Conservation (phyloP, 2,113 vertebrate genomes). For the Neolamprologus sp. region DNA sequence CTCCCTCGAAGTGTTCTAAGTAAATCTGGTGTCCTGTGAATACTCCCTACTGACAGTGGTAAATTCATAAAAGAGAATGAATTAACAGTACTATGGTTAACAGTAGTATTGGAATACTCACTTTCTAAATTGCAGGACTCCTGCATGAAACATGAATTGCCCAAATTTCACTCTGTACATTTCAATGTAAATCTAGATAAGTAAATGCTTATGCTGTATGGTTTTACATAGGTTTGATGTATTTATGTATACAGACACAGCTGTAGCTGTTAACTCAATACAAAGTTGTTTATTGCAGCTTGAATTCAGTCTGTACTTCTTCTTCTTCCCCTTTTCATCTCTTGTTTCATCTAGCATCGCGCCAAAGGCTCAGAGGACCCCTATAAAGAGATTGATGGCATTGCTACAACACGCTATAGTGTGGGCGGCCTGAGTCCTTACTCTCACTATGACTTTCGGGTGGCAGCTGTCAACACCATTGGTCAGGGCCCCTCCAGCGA, state of each 20-base stretch:
- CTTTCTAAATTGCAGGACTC: not conserved
- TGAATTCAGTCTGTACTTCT: not conserved
- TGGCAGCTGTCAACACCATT: constrained; percentile 95
- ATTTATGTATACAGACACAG: not conserved
- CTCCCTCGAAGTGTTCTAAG: not conserved
- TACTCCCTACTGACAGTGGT: not conserved
- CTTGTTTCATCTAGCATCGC: constrained; percentile 74
- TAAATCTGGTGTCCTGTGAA: not conserved
- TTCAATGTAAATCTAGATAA: not conserved
- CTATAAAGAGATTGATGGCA: constrained; percentile 96
- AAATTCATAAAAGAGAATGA: not conserved
- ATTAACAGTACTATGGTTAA: not conserved
- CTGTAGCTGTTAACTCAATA: not conserved
- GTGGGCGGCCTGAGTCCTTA: constrained; percentile 96
- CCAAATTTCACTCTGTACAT: not conserved
- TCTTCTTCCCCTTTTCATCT: not conserved
- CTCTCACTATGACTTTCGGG: constrained; percentile 94
- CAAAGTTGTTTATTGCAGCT: not conserved
- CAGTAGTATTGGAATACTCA: not conserved
- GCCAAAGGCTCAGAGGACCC: constrained; percentile 85
- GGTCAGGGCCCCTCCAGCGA: constrained; percentile 90
- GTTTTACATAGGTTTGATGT: not conserved
- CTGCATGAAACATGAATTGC: not conserved
- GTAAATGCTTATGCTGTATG: not conserved
- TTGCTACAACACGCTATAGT: constrained; percentile 95